These are phyloP conservation scores for Ivindomyrus marchei DNA, from an alignment of 2,113 vertebrate genomes.

Conservation along the genomic window DNA sequence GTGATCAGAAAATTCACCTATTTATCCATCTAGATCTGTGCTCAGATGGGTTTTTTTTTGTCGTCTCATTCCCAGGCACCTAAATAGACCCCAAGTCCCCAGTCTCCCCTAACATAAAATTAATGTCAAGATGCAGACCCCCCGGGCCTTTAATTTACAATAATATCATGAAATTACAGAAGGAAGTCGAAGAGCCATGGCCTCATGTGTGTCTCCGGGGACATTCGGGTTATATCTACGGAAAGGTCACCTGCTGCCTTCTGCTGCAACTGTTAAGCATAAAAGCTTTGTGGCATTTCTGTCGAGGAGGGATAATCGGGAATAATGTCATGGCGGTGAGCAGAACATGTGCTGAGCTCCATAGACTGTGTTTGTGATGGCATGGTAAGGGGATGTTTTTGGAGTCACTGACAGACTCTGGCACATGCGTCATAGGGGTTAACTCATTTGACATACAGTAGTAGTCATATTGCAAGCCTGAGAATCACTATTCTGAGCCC, in stretches of 20 bases:
- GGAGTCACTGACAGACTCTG: neutral
- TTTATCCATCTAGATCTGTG: neutral
- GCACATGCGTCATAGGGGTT: neutral
- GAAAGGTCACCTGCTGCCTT: slow-evolving; percentile 1
- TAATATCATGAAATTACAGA: neutral
- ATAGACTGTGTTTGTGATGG: neutral
- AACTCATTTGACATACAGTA: neutral
- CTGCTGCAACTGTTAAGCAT: slow-evolving; percentile 6
- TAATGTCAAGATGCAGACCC: neutral
- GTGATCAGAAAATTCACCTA: neutral
- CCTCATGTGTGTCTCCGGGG: neutral
- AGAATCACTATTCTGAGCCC: neutral
- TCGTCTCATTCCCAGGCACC: neutral
- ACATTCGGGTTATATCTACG: neutral
- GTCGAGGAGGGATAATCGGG: neutral
- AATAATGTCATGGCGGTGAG: neutral
- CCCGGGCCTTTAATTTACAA: neutral
- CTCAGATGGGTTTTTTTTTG: neutral
- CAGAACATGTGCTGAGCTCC: neutral
- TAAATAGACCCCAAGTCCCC: neutral
- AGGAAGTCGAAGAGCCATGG: neutral
- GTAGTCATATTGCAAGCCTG: neutral
- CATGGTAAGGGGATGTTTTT: neutral
- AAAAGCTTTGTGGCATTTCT: neutral
- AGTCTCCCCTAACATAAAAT: neutral